phyloP scores from a whole-genome alignment of 1,140 invertebrate species.

The Pogonus chalceus region DNA sequence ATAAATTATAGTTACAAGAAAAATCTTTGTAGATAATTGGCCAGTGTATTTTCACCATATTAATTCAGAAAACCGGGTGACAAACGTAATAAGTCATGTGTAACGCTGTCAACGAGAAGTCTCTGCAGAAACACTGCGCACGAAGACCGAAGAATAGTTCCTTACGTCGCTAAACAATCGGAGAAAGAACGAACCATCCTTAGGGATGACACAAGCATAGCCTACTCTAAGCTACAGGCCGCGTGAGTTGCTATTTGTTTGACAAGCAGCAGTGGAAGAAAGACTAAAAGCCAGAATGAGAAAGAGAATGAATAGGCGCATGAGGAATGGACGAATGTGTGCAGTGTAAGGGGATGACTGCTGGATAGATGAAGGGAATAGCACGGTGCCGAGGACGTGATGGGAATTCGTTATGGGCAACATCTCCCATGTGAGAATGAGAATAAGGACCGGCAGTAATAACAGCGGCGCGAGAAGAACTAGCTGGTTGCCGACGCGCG shows the following conservation, averaged over 20 bases:
- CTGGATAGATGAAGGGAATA: neutral
- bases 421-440: slow-evolving; percentile 7
- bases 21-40: too few relatives aligned
- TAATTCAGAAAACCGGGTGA: too few relatives aligned
- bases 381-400: neutral
- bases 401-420: slow-evolving; percentile 4
- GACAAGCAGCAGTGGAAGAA: neutral
- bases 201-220: neutral
- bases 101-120: slow-evolving; percentile 1
- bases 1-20: too few relatives aligned
- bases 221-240: too few relatives aligned
- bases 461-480: neutral
- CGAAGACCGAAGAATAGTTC: neutral
- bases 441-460: slow-evolving; percentile 2
- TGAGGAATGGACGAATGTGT: neutral
- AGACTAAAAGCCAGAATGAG: neutral
- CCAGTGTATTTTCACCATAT: too few relatives aligned
- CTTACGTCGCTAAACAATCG: neutral
- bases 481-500: neutral
- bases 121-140: neutral
- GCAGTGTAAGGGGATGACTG: neutral
- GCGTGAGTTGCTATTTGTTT: neutral
- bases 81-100: neutral
- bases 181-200: neutral
- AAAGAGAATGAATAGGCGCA: neutral